These are phyloP conservation scores for Plestiodon gilberti DNA, from an alignment of 2,113 vertebrate species.

Conservation along the genomic window DNA sequence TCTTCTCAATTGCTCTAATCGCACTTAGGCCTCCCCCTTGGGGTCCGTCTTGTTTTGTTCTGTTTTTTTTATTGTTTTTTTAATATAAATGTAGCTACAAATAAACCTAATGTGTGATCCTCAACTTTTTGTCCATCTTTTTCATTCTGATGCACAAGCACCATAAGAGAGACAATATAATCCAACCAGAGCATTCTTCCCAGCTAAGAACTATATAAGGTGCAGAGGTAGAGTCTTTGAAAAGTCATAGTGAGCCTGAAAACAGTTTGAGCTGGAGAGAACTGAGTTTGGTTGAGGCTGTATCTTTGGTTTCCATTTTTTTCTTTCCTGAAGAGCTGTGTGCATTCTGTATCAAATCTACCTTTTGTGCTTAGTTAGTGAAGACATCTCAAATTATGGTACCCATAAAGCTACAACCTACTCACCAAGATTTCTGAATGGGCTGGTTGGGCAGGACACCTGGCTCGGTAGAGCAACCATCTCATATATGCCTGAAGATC, in stretches of 20 bases:
- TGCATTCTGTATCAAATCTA: not conserved
- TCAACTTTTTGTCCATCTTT: not conserved
- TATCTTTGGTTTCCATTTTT: not conserved
- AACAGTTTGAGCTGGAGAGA: not conserved
- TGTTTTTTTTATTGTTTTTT: not conserved
- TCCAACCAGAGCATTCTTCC: not conserved
- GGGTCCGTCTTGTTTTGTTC: not conserved
- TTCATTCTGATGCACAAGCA: not conserved
- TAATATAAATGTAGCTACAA: conserved; percentile 14
- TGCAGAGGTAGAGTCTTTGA: not conserved
- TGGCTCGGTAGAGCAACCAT: too few relatives aligned
- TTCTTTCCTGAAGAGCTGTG: not conserved
- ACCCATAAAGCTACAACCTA: too few relatives aligned
- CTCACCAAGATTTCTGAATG: too few relatives aligned
- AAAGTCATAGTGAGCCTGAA: not conserved
- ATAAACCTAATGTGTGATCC: not conserved
- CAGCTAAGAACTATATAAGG: not conserved
- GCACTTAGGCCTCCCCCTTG: conserved; percentile 16
- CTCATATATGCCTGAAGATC: too few relatives aligned
- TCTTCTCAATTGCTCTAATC: not conserved
- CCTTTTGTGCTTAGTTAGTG: too few relatives aligned
- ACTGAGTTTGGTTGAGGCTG: not conserved
- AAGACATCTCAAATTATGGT: too few relatives aligned
- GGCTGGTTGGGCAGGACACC: too few relatives aligned
- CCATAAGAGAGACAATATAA: not conserved